These are phyloP conservation scores for Drosophila grimshawi DNA, from an alignment of 1,140 invertebrate genomes.

Conservation along the genomic window DNA sequence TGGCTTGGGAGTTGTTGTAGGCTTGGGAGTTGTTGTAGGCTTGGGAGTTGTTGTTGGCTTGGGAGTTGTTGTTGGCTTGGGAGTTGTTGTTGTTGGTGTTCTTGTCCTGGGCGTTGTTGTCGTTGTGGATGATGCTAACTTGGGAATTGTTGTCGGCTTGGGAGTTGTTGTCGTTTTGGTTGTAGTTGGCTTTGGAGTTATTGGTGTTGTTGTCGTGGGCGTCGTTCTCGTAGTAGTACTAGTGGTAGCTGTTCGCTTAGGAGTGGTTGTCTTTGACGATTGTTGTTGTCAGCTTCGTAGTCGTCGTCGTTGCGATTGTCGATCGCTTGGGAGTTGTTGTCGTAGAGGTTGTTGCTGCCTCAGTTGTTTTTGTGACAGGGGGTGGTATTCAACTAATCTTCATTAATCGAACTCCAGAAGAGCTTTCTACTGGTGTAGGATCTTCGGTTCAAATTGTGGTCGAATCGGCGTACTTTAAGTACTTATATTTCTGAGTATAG, in stretches of 20 bases:
- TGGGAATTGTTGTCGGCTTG: background rate
- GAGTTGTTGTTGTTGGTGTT: background rate
- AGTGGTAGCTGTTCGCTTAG: background rate
- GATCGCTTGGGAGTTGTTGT: too few relatives aligned
- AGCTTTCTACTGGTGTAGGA: too few relatives aligned
- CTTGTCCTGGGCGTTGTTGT: too few relatives aligned
- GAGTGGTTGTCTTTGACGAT: background rate
- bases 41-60: background rate
- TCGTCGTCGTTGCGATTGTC: too few relatives aligned
- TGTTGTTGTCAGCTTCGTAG: background rate
- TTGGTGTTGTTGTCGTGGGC: background rate
- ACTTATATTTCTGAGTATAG: slow-evolving; percentile 25
- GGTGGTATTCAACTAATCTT: too few relatives aligned
- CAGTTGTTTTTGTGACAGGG: too few relatives aligned
- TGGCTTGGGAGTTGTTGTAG: background rate
- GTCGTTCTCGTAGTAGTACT: slow-evolving; percentile 2
- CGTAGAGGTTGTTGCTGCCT: too few relatives aligned
- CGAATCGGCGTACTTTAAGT: slow-evolving; percentile 21
- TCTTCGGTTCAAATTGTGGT: background rate
- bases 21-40: background rate
- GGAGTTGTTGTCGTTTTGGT: background rate
- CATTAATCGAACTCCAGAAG: too few relatives aligned
- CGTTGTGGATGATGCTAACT: background rate
- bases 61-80: background rate
- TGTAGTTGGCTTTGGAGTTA: background rate